phyloP scores from a whole-genome alignment of 2,113 vertebrate species.

The Origma solitaria region DNA sequence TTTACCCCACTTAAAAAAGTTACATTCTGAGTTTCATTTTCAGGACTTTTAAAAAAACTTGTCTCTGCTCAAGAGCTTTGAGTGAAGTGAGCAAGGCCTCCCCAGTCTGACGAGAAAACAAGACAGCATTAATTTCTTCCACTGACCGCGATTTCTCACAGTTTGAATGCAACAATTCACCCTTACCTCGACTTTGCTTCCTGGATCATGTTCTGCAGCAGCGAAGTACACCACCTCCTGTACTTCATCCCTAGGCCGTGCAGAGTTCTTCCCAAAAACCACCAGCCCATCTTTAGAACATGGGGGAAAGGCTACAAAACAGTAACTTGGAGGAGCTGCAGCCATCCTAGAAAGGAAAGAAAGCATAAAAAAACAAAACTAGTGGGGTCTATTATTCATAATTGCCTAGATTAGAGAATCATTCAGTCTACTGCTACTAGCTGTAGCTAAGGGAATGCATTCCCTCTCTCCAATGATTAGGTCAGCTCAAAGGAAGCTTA shows the following conservation, averaged over 20 bases:
- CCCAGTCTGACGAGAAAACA: not conserved
- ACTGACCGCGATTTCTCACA: not conserved
- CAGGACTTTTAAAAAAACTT: not conserved
- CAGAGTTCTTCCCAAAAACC: constrained; percentile 81
- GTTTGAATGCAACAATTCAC: not conserved
- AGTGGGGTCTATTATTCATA: not conserved
- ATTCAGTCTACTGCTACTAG: not conserved
- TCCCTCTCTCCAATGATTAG: not conserved
- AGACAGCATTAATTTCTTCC: not conserved
- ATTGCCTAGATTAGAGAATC: not conserved
- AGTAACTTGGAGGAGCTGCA: constrained; percentile 76
- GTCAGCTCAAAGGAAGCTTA: not conserved
- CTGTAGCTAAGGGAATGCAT: not conserved
- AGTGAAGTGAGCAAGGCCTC: not conserved
- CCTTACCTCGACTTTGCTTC: constrained; percentile 78
- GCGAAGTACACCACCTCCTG: constrained; percentile 79
- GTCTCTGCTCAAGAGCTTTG: not conserved
- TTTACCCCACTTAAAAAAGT: not conserved
- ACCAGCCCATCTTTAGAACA: constrained; percentile 72
- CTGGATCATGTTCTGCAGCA: constrained; percentile 59
- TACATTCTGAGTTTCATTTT: not conserved
- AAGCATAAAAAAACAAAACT: not conserved
- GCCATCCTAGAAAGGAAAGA: constrained; percentile 71
- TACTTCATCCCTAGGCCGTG: constrained; percentile 78
- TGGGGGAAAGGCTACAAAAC: constrained; percentile 78